Conservation (phyloP, 2,113 vertebrate genomes). For the Clinocottus analis region DNA sequence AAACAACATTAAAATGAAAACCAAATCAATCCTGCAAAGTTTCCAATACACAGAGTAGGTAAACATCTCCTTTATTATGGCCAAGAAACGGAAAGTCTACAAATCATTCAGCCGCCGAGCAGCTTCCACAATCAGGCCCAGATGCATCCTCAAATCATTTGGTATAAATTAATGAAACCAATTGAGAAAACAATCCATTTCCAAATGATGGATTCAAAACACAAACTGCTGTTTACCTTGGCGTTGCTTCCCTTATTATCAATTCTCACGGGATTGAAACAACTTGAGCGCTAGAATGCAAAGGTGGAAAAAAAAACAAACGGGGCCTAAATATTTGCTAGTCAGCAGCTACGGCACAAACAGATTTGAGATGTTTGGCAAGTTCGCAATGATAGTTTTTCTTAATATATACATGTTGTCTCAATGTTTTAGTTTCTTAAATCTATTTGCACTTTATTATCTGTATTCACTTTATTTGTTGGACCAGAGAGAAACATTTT, state of each 20-base stretch:
- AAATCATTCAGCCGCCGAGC: slow-evolving; percentile 73
- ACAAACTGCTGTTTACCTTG: slow-evolving; percentile 71
- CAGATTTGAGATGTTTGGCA: slow-evolving; percentile 6
- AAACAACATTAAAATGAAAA: slow-evolving; percentile 86
- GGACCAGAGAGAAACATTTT: too few species aligned
- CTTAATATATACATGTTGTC: too few species aligned
- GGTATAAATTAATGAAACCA: slow-evolving; percentile 75
- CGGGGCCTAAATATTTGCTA: slow-evolving; percentile 25
- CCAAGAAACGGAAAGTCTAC: slow-evolving; percentile 71
- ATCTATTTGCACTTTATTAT: too few species aligned
- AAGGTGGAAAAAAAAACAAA: slow-evolving; percentile 20
- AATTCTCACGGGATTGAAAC: slow-evolving; percentile 59
- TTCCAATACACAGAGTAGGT: slow-evolving; percentile 70
- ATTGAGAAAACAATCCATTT: slow-evolving; percentile 76
- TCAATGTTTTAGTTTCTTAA: too few species aligned
- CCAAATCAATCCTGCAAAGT: slow-evolving; percentile 83
- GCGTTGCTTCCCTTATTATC: slow-evolving; percentile 61
- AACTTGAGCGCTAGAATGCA: slow-evolving; percentile 59
- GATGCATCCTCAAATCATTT: slow-evolving; percentile 78
- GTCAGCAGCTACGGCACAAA: slow-evolving; percentile 20
- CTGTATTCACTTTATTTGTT: too few species aligned
- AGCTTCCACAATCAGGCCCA: slow-evolving; percentile 68
- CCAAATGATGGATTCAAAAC: slow-evolving; percentile 74
- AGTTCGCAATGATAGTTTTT: neutral
- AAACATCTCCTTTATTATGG: slow-evolving; percentile 81